phyloP scores from a whole-genome alignment of 2,888 invertebrate genomes.

The Cataglyphis livida region DNA sequence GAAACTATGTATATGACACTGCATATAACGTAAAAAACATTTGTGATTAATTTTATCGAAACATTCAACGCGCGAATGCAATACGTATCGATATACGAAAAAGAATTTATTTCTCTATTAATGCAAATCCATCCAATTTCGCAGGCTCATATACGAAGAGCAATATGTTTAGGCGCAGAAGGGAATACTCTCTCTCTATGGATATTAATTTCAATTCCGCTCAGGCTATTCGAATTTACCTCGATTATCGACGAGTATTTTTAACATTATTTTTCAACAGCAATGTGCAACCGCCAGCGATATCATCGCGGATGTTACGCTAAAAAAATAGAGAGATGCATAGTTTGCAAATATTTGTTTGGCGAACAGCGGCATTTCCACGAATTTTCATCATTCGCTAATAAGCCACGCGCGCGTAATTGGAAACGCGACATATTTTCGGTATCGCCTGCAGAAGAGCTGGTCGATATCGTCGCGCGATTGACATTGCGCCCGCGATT shows the following conservation, averaged over 20 bases:
- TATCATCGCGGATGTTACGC: background rate
- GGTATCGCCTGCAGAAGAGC: conserved; percentile 8
- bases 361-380: conserved; percentile 10
- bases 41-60: background rate
- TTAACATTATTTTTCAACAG: conserved; percentile 10
- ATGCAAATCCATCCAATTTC: conserved; percentile 22
- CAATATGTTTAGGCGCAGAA: conserved; percentile 33
- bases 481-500: conserved; percentile 49
- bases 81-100: background rate
- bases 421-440: conserved; percentile 48
- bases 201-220: conserved; percentile 28
- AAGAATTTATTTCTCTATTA: conserved; percentile 22
- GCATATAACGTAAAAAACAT: background rate
- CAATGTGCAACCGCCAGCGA: background rate
- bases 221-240: background rate
- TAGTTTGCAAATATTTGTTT: conserved; percentile 38
- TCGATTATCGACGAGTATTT: conserved; percentile 11
- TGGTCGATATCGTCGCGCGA: conserved; percentile 35
- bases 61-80: background rate
- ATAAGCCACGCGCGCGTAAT: conserved; percentile 42
- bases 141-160: background rate
- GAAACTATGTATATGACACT: background rate
- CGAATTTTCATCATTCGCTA: conserved; percentile 40
- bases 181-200: background rate
- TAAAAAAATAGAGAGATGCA: conserved; percentile 16